Percentiles rank a stretch among this genome's conserved stretches.
phyloP scores from a whole-genome alignment of 1,140 invertebrate species.

The Druon quercuslanigerum region DNA sequence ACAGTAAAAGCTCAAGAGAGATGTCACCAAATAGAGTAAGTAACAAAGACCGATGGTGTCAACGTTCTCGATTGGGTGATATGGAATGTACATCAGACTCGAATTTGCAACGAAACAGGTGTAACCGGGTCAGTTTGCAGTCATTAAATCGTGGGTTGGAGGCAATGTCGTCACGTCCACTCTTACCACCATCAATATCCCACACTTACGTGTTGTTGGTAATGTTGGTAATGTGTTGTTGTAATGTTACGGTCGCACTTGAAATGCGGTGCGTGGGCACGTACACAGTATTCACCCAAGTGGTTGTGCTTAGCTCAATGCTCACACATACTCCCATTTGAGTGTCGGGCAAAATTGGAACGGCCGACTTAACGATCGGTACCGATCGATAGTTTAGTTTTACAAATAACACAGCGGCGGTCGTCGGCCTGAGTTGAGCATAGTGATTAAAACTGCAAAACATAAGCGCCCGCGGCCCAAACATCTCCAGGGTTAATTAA shows the following conservation, averaged over 20 bases:
- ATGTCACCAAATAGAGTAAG: not conserved
- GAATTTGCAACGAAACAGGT: constrained; percentile 47
- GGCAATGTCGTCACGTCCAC: constrained; percentile 47
- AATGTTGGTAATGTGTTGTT: no score
- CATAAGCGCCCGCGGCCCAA: constrained; percentile 42
- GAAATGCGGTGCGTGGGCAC: constrained; percentile 39
- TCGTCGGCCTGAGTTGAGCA: constrained; percentile 18
- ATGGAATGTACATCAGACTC: constrained; percentile 45
- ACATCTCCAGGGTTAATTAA: constrained; percentile 74
- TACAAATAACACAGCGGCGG: constrained; percentile 49
- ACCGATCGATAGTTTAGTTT: constrained; percentile 48
- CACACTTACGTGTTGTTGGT: no score
- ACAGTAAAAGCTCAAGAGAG: no score
- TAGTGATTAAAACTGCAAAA: constrained; percentile 47
- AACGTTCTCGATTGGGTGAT: constrained; percentile 10
- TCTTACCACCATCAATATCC: constrained; percentile 50
- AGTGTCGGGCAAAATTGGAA: constrained; percentile 53
- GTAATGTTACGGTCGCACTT: constrained; percentile 43
- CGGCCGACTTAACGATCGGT: constrained; percentile 51
- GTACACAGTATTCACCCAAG: constrained; percentile 36
- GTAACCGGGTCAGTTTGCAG: constrained; percentile 45
- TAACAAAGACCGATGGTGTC: not conserved
- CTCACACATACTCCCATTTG: constrained; percentile 40
- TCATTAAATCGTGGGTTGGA: constrained; percentile 50
- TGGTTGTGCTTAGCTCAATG: constrained; percentile 31